Percentiles rank a stretch among this genome's conserved stretches.
Conservation (phyloP, 2,113 vertebrate species). For the Solenodon paradoxus region DNA sequence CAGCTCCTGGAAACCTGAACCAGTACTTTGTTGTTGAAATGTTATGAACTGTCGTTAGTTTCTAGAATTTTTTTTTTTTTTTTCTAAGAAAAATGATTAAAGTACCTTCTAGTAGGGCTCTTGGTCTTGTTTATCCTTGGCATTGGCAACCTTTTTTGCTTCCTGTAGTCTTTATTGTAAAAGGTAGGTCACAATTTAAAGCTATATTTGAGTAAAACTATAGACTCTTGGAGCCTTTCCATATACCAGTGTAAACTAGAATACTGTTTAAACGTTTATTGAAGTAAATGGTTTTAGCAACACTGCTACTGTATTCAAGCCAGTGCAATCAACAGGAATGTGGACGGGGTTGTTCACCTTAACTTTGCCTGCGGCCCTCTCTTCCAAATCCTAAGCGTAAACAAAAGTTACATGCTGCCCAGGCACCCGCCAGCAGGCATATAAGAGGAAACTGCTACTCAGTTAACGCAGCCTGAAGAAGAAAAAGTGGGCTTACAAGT, state of each 20-base stretch:
- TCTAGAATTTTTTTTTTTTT: slow-evolving; percentile 34
- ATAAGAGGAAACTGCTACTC: neutral
- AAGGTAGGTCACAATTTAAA: neutral
- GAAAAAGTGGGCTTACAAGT: neutral
- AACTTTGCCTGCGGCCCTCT: slow-evolving; percentile 1
- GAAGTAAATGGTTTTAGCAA: slow-evolving; percentile 37
- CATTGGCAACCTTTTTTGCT: neutral
- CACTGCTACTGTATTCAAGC: slow-evolving; percentile 27
- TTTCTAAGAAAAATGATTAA: slow-evolving; percentile 71
- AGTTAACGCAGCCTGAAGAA: neutral
- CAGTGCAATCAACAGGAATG: neutral
- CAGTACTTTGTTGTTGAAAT: slow-evolving; percentile 58
- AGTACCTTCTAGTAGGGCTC: slow-evolving; percentile 63
- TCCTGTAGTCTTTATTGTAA: neutral
- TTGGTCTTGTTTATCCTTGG: slow-evolving; percentile 40
- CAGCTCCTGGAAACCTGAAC: neutral
- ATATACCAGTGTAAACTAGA: slow-evolving; percentile 30
- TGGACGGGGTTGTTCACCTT: neutral
- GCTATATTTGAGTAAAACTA: neutral
- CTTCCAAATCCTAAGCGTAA: neutral
- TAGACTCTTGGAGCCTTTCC: neutral
- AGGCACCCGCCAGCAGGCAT: neutral
- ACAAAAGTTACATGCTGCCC: neutral
- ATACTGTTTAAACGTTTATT: slow-evolving; percentile 66
- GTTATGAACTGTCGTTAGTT: slow-evolving; percentile 59